Conservation (phyloP, 2,888 invertebrate genomes). For the Agonopterix arenella region DNA sequence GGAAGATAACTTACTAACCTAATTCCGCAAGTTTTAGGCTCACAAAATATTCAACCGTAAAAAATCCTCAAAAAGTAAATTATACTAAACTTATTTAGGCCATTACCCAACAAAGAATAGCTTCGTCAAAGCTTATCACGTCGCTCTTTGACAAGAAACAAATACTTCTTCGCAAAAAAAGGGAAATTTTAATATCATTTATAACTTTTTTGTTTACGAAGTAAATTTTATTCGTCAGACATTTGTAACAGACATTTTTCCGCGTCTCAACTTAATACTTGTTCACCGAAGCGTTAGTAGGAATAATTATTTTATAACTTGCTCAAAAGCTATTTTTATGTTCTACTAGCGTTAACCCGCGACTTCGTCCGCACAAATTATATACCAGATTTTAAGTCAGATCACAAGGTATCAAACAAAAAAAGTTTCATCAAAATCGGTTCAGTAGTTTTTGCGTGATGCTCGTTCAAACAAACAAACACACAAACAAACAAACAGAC, state of each 20-base stretch:
- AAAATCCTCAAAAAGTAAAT: too few relatives aligned
- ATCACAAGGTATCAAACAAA: too few relatives aligned
- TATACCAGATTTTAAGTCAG: too few relatives aligned
- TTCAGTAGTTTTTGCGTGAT: too few relatives aligned
- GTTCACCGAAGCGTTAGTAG: slow-evolving; percentile 20
- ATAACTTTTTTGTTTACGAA: slow-evolving; percentile 30
- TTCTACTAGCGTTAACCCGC: too few relatives aligned
- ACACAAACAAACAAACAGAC: too few relatives aligned
- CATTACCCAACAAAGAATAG: slow-evolving; percentile 6
- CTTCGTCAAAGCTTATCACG: slow-evolving; percentile 11
- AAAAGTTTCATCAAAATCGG: too few relatives aligned
- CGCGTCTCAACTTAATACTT: slow-evolving; percentile 15
- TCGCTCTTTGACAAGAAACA: slow-evolving; percentile 31
- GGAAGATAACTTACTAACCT: too few relatives aligned
- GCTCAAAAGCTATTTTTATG: background rate
- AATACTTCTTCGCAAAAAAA: slow-evolving; percentile 24
- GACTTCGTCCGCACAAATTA: too few relatives aligned
- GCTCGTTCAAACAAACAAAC: too few relatives aligned
- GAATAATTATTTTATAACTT: background rate
- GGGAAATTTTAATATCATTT: slow-evolving; percentile 32
- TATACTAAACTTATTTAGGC: background rate
- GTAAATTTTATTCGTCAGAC: slow-evolving; percentile 32
- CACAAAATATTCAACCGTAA: too few relatives aligned
- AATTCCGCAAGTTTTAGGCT: too few relatives aligned
- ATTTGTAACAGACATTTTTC: slow-evolving; percentile 32